phyloP scores from a whole-genome alignment of 2,888 invertebrate genomes.

The Drosophila lacicola region DNA sequence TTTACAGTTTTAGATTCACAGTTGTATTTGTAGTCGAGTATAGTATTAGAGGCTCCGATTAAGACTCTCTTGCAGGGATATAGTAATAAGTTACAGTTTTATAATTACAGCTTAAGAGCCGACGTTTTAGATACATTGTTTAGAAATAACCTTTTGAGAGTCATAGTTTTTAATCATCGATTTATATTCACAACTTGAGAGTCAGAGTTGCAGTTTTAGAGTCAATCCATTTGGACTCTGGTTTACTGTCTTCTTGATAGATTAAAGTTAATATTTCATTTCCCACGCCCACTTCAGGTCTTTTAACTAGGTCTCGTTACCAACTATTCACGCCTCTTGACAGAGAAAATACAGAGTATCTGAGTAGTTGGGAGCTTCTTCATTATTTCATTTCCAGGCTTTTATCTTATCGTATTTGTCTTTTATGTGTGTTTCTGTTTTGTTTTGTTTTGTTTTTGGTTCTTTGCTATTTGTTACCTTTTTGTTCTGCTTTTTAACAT shows the following conservation, averaged over 20 bases:
- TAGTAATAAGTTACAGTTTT: no score
- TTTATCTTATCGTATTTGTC: conserved; percentile 27
- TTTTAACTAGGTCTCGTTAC: no score
- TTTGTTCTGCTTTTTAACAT: conserved; percentile 29
- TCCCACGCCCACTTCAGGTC: no score
- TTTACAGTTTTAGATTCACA: neutral
- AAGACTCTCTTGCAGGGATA: no score
- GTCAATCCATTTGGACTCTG: neutral
- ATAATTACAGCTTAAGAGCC: no score
- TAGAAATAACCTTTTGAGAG: neutral
- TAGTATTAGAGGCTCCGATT: no score
- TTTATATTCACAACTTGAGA: no score
- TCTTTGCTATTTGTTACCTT: conserved; percentile 8
- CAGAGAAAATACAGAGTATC: neutral
- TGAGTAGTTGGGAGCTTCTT: neutral
- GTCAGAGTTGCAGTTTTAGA: neutral
- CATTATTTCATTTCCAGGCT: conserved; percentile 7
- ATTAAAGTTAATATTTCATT: no score
- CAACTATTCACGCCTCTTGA: no score
- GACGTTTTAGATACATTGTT: no score
- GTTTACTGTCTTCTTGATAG: no score
- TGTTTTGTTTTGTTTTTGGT: conserved; percentile 28
- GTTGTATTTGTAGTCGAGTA: no score
- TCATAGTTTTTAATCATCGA: neutral
- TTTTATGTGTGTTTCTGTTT: conserved; percentile 16